phyloP scores from a whole-genome alignment of 2,888 invertebrate genomes.

The Mesorhabditis belari region DNA sequence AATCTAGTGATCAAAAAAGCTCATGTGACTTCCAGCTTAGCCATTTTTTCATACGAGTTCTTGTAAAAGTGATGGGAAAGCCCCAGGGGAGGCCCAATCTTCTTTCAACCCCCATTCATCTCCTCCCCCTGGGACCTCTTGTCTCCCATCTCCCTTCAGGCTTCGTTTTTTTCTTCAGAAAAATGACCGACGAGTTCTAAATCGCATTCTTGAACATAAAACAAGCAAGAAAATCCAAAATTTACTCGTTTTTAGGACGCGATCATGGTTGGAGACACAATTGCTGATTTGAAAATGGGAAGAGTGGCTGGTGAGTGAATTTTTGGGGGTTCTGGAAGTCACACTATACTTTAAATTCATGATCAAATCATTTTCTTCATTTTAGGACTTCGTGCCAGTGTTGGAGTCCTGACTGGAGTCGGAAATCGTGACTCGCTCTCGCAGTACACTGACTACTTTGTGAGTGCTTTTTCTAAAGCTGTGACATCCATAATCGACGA shows the following conservation, averaged over 20 bases:
- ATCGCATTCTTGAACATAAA: background rate
- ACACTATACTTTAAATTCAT: background rate
- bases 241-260: conserved; percentile 41
- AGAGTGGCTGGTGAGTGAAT: conserved; percentile 54
- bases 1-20: no score
- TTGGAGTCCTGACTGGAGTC: conserved; percentile 56
- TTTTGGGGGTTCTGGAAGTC: background rate
- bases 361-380: conserved; percentile 6
- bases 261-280: conserved; percentile 57
- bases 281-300: conserved; percentile 57
- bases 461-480: conserved; percentile 11
- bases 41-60: no score
- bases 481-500: no score
- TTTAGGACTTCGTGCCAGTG: conserved; percentile 54
- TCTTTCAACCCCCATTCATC: no score
- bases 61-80: no score
- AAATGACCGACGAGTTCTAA: no score
- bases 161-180: no score
- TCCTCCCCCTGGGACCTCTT: no score
- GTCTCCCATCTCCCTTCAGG: no score
- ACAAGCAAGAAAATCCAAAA: background rate
- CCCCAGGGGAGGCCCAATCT: no score
- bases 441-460: conserved; percentile 48
- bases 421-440: conserved; percentile 43
- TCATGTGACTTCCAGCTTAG: no score